Evolutionary conservation across 2,113 vertebrate genomes (phyloP), one percentile per base, ranked within the genome.

Genomic region (Microcebus lehilahytsara): DNA sequence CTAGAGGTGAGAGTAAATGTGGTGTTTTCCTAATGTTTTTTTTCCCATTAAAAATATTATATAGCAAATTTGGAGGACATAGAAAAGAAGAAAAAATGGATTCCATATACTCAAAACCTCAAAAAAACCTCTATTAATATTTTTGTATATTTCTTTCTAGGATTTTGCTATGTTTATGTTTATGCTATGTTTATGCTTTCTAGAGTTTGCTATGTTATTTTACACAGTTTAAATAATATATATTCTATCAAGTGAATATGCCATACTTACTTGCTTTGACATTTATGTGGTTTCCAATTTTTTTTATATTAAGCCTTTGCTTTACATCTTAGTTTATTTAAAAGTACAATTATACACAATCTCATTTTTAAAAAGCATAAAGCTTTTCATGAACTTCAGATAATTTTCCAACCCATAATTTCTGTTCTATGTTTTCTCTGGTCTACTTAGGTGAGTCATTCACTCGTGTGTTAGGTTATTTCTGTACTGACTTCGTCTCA

Each of bases 281-380:
- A 53, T 85, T 96, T 91, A n/a, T 30, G n/a, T 58, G 42, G 64
- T 51, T 96, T 98, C 83, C 46, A 85, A 49, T 85, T 88, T 96
- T 93, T 93, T 91, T 96, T 23, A 75, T 86, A 78, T 51, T 85
- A 91, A 93, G 46, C 46, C 56, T 74, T 83, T 88, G 64, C 78
- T 89, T 74, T 85, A 64, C 4, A n/a, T 86, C 42, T 42, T 42
- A 42, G 40, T 42, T 42, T 42, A 42, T 42, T 42, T 42, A 42
- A 42, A 42, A 42, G 42, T 42, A 42, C 42, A 42, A 42, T 42
- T 42, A 6, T 42, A 42, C 42, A 42, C 42, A 42, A 42, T 42
- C 74, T 92, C 42, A 58, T 80, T 96, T 95, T 9, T 34, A 60
- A 96, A 89, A 56, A 51, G 27, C 60, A 46, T 49, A 12, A 46